Evolutionary conservation across 2,888 invertebrate genomes (phyloP), one percentile per base, ranked within the genome.

Genomic region (Spialia ferax): DNA sequence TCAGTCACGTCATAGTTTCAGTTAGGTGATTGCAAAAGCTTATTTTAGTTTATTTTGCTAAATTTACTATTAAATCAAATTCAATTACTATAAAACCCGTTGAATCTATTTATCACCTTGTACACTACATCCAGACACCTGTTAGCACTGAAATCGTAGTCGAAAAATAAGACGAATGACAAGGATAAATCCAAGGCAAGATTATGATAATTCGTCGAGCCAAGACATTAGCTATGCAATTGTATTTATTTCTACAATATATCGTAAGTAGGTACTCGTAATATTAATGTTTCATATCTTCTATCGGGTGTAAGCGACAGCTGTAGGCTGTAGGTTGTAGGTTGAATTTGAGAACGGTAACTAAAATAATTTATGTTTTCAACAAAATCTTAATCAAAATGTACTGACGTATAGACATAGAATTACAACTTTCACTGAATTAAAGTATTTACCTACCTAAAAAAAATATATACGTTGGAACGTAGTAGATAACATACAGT

Each of bases 71-170:
- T n/a, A n/a, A n/a, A n/a, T n/a, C n/a, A n/a, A n/a, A n/a, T n/a
- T 26, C 26, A 26, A 26, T 26, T 32, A 32, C 32, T 32, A 5
- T 32, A 13, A 35, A 35, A 35, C 35, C 13, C 13, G 35, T 35
- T 13, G 35, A 5, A 42, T 15, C n/a, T 63, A 63, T 26, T 23
- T 7, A 10, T 42, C 29, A 63, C 63, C 54, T 63, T 23, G 38
- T 42, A 26, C 15, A 11, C 23, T 54, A 42, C 42, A 42, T 11
- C 63, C 29, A 63, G 29, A 26, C 26, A 65, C 67, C 63, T 29
- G 63, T 68, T 71, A 56, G 65, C 63, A 71, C 71, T 74, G 69
- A 73, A 64, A 63, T 67, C 22, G 50, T 52, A 63, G 60, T 59
- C 57, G 54, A 68, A 65, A 70, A 72, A 62, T 69, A 70, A 63